Evolutionary conservation across 2,888 invertebrate species (phyloP).

Genomic region (Meiosimyza decipiens): DNA sequence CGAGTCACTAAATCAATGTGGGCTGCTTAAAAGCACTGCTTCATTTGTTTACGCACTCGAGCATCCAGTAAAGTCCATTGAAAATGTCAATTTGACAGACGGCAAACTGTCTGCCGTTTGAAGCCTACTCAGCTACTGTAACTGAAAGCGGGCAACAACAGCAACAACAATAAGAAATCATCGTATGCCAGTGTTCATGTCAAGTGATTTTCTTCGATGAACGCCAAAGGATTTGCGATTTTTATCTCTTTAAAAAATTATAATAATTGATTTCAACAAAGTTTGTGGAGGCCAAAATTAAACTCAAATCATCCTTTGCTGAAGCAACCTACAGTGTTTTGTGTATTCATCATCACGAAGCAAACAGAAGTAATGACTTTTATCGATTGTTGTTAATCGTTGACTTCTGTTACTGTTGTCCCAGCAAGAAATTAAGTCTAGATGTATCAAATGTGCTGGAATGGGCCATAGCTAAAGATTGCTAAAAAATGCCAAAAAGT

Average conservation of each 20-base stretch:
- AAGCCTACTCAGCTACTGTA: conserved; percentile 41
- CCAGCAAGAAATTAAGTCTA: too few relatives aligned
- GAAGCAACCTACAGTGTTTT: background rate
- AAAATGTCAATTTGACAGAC: conserved; percentile 50
- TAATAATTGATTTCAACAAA: conserved; percentile 31
- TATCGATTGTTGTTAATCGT: conserved; percentile 31
- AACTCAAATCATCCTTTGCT: background rate
- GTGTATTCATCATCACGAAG: background rate
- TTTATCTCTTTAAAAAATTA: conserved; percentile 19
- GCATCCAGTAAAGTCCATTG: conserved; percentile 13
- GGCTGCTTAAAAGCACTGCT: background rate
- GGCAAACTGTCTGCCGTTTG: conserved; percentile 48
- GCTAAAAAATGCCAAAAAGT: too few relatives aligned
- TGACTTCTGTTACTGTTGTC: background rate
- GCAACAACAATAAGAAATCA: background rate
- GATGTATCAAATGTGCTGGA: too few relatives aligned
- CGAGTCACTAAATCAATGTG: conserved; percentile 24
- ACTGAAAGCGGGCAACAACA: background rate
- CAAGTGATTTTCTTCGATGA: conserved; percentile 22
- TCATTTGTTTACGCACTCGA: conserved; percentile 26
- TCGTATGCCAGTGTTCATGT: background rate
- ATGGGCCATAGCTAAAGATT: too few relatives aligned
- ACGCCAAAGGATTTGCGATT: conserved; percentile 26
- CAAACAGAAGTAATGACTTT: background rate
- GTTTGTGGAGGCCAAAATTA: background rate